Base-by-base conservation (phyloP, 2,797 vertebrate species). In the Mormyrus proboscirostris region DNA sequence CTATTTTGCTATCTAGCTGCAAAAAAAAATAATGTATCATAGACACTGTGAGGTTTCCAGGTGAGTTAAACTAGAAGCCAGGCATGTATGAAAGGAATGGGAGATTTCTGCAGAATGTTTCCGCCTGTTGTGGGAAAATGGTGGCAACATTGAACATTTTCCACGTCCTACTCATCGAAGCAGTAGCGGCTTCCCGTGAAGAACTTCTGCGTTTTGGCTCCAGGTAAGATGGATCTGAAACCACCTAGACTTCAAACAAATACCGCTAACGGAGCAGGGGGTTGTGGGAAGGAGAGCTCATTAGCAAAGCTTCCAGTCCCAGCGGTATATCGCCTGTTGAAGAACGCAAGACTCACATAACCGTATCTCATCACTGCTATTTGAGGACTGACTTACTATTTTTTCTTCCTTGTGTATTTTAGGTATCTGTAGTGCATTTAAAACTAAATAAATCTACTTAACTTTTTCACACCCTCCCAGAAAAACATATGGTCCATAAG, bases 351-450 rank as follows among this genome's bases (percentile, higher is more conserved):
- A 33, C n/a, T 84, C 50, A 16, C n/a, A 86, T 55, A 29, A 25
- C 55, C 2, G 55, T 57, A 57, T 44, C 85, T 65, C 57, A 85
- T n/a, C 29, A 19, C 82, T 59, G 88, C 53, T 89, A 69, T 86
- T 69, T 59, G 4, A 29, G 14, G 83, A 73, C 47, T 38, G 47
- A 16, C 41, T 47, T 73, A 16, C 65, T 50, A 16, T 10, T 82
- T 57, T 33, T 47, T 57, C 41, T 2, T 44, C 73, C 5, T 41
- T 8, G 76, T 55, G 25, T 84, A 22, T 25, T 53, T 82, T 47
- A 65, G 57, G 38, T 59, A 49, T 14, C 22, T n/a, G 22, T 49
- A 55, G 79, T 85, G 51, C 84, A 29, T 86, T 33, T 55, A 38
- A 86, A 57, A 55, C 22, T 25, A 53, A 55, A 84, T 16, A 19